Percentiles rank a stretch among this genome's conserved stretches.
Conservation (phyloP, 2,888 invertebrate species). For the Thymelicus lineola region DNA sequence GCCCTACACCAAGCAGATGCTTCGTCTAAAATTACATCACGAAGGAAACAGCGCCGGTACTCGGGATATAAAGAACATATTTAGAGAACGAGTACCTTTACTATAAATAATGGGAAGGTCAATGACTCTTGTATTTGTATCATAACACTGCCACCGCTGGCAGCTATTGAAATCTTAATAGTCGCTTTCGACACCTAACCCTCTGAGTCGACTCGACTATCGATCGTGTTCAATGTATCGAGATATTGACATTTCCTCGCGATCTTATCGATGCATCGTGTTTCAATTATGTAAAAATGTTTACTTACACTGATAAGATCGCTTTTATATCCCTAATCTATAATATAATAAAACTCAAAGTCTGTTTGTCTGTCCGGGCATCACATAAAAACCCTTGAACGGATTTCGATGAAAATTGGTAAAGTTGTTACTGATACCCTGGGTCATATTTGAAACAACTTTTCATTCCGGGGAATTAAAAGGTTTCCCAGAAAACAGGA, state of each 20-base stretch:
- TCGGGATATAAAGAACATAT: conserved; percentile 30
- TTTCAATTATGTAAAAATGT: not conserved
- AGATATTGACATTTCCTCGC: not conserved
- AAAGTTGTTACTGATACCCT: no score
- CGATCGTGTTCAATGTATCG: conserved; percentile 1
- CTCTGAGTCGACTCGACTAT: not conserved
- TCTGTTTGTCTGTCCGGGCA: no score
- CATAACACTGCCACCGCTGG: conserved; percentile 11
- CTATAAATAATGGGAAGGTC: conserved; percentile 40
- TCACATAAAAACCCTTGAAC: no score
- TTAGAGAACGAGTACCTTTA: conserved; percentile 25
- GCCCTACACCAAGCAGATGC: conserved; percentile 22
- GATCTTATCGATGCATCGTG: not conserved
- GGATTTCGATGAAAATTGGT: no score
- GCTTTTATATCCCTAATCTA: no score
- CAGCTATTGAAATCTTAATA: conserved; percentile 31
- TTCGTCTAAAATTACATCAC: conserved; percentile 36
- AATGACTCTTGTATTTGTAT: conserved; percentile 34
- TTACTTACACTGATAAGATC: no score
- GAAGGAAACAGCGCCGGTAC: conserved; percentile 22
- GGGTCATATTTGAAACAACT: no score
- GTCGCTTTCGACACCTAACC: conserved; percentile 28
- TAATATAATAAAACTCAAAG: no score
- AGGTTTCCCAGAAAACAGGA: no score
- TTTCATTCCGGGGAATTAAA: no score